Conservation (phyloP, 1,140 invertebrate species). For the Tachypleus tridentatus region DNA sequence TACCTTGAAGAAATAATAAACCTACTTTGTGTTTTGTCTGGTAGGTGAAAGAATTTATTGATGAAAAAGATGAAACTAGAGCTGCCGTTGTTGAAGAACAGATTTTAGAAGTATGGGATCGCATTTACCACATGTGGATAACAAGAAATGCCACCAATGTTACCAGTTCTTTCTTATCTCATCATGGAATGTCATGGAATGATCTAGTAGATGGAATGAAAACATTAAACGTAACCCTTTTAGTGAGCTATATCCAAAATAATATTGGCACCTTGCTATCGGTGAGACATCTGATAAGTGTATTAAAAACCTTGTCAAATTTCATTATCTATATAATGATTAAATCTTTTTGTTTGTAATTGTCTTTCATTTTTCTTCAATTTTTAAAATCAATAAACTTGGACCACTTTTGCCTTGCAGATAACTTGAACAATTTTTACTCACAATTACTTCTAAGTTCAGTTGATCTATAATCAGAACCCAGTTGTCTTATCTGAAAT, state of each 20-base stretch:
- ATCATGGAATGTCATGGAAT: constrained; percentile 48
- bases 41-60: constrained; percentile 40
- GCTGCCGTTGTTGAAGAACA: constrained; percentile 76
- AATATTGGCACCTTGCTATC: constrained; percentile 84
- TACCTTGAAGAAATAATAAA: too few relatives aligned
- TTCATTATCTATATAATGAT: too few relatives aligned
- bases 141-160: constrained; percentile 42
- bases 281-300: constrained; percentile 34
- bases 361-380: too few relatives aligned
- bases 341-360: too few relatives aligned
- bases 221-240: constrained; percentile 58
- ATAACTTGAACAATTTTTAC: too few relatives aligned
- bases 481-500: too few relatives aligned
- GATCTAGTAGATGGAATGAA: constrained; percentile 56
- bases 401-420: too few relatives aligned
- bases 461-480: too few relatives aligned
- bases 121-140: constrained; percentile 83
- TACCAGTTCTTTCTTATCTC: neutral
- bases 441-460: too few relatives aligned
- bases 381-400: too few relatives aligned
- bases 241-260: constrained; percentile 71
- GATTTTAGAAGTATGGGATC: constrained; percentile 83
- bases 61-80: constrained; percentile 66
- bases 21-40: too few relatives aligned
- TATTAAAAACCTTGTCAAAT: too few relatives aligned